These are phyloP conservation scores for Apeltes quadracus DNA, from an alignment of 2,113 vertebrate genomes.

Conservation along the genomic window DNA sequence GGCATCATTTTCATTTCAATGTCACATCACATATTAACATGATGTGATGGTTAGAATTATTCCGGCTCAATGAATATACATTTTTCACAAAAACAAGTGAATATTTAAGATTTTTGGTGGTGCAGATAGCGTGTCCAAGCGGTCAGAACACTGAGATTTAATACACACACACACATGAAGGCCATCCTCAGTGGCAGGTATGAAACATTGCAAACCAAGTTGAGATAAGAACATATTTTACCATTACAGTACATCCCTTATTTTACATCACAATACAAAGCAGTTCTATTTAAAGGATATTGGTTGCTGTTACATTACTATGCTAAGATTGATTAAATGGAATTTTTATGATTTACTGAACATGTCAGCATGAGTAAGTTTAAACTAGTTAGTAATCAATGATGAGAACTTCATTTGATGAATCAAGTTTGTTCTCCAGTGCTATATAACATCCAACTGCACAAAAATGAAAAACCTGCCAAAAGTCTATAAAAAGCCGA, in stretches of 20 bases:
- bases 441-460: background rate
- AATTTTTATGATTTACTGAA: background rate
- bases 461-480: background rate
- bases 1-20: too few relatives aligned
- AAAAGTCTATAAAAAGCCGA: background rate
- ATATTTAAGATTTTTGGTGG: conserved; percentile 7
- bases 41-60: background rate
- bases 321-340: background rate
- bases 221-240: too few relatives aligned
- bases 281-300: background rate
- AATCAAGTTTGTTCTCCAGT: background rate
- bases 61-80: background rate
- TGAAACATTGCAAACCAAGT: too few relatives aligned
- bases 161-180: too few relatives aligned
- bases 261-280: background rate
- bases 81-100: conserved; percentile 12
- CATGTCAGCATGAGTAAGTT: background rate
- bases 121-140: too few relatives aligned
- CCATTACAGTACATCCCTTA: background rate
- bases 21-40: too few relatives aligned
- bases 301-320: background rate
- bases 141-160: too few relatives aligned
- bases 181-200: too few relatives aligned
- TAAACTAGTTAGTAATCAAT: background rate
- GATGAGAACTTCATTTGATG: background rate